Percentiles rank a stretch among this genome's conserved stretches.
phyloP scores from a whole-genome alignment of 2,888 invertebrate genomes.

The Parnassius glacialis region DNA sequence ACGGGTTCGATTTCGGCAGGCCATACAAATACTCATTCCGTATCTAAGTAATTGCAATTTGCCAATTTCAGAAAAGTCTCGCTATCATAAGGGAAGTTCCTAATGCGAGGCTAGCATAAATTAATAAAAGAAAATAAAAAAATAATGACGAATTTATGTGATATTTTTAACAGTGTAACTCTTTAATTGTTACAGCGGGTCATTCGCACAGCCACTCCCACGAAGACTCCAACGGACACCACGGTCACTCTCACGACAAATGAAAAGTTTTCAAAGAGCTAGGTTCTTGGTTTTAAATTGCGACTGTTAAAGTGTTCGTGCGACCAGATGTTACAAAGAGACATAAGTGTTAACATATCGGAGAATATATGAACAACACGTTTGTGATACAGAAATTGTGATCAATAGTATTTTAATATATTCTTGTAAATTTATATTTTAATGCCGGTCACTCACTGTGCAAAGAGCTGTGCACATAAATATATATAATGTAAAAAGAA shows the following conservation, averaged over 20 bases:
- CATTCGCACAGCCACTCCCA: constrained; percentile 60
- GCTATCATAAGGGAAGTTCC: too few species aligned
- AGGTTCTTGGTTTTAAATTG: background rate
- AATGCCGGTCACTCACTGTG: too few species aligned
- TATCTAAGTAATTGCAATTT: background rate
- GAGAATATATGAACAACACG: constrained; percentile 2
- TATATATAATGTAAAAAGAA: too few species aligned
- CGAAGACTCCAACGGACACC: constrained; percentile 41
- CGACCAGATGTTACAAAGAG: background rate
- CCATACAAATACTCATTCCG: too few species aligned
- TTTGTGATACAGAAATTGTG: constrained; percentile 16
- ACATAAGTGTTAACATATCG: background rate
- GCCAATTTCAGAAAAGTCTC: too few species aligned
- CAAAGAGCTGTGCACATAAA: too few species aligned
- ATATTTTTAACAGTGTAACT: background rate
- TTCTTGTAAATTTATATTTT: constrained; percentile 6
- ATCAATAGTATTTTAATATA: constrained; percentile 11
- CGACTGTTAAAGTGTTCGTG: background rate
- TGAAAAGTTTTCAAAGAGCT: constrained; percentile 17
- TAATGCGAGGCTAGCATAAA: too few species aligned
- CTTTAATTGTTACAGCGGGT: constrained; percentile 50
- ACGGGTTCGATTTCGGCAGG: too few species aligned
- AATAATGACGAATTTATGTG: too few species aligned
- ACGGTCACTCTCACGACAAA: constrained; percentile 27
- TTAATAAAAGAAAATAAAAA: too few species aligned